Conservation (phyloP, 2,888 invertebrate species). For the Ctena decussata region DNA sequence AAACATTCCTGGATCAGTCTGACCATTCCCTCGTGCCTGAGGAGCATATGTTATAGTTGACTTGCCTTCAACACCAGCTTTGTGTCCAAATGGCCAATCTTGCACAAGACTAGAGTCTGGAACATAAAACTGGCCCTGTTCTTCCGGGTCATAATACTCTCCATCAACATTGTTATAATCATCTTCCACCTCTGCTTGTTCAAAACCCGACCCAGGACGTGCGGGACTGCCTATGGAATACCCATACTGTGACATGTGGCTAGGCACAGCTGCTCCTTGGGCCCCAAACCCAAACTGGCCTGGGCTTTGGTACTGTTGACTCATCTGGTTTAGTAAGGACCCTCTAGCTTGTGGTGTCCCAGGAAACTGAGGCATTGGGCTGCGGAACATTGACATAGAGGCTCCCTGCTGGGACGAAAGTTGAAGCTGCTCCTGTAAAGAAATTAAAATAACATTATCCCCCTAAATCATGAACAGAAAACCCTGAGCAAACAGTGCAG, state of each 20-base stretch:
- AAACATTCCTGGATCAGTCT: conserved; percentile 72
- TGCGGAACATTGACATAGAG: conserved; percentile 14
- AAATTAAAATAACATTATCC: too few relatives aligned
- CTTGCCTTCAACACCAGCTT: conserved; percentile 76
- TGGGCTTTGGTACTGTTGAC: neutral
- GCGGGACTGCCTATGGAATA: conserved; percentile 41
- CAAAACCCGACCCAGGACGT: conserved; percentile 55
- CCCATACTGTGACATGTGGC: conserved; percentile 61
- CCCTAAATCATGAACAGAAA: too few relatives aligned
- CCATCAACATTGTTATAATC: conserved; percentile 73
- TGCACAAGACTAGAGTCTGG: conserved; percentile 76
- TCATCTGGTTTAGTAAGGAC: conserved; percentile 33
- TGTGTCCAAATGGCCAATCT: conserved; percentile 81
- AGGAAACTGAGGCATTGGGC: conserved; percentile 31
- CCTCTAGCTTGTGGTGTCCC: conserved; percentile 44
- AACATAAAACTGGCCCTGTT: conserved; percentile 61
- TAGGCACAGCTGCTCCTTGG: conserved; percentile 45
- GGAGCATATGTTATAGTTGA: conserved; percentile 75
- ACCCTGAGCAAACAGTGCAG: neutral
- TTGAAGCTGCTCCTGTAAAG: conserved; percentile 55
- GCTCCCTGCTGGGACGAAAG: conserved; percentile 45
- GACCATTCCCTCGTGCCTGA: conserved; percentile 22
- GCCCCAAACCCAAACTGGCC: conserved; percentile 16
- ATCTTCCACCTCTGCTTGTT: conserved; percentile 62
- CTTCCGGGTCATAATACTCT: conserved; percentile 75